phyloP scores from a whole-genome alignment of 1,140 invertebrate species.

The Nasonia vitripennis region DNA sequence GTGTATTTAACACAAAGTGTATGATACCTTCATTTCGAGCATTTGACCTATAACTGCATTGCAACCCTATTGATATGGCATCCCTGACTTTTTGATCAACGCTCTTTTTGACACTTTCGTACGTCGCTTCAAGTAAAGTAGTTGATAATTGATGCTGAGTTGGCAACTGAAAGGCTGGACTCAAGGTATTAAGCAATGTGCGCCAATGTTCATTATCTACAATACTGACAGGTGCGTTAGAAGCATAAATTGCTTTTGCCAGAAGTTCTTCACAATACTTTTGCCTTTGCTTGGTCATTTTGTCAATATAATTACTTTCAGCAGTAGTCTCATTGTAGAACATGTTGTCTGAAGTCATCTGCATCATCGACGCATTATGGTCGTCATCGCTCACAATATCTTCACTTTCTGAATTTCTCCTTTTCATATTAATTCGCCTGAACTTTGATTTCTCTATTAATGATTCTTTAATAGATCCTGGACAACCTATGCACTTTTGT shows the following conservation, averaged over 20 bases:
- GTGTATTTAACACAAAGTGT: constrained; percentile 61
- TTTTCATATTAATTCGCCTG: constrained; percentile 33
- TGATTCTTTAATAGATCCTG: constrained; percentile 45
- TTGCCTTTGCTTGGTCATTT: constrained; percentile 50
- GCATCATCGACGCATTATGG: constrained; percentile 32
- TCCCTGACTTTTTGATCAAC: constrained; percentile 54
- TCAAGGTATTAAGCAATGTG: constrained; percentile 52
- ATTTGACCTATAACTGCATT: constrained; percentile 65
- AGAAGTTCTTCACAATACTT: constrained; percentile 51
- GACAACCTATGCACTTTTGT: constrained; percentile 52
- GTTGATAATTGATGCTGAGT: constrained; percentile 54
- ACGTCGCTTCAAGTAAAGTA: constrained; percentile 51
- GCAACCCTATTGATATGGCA: constrained; percentile 52
- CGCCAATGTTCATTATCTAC: constrained; percentile 55
- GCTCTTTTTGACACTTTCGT: constrained; percentile 49
- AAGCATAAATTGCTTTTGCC: constrained; percentile 56
- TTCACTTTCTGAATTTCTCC: constrained; percentile 45
- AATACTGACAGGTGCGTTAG: constrained; percentile 52
- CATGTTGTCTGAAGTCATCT: constrained; percentile 19
- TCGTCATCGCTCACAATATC: constrained; percentile 34
- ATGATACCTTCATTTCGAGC: constrained; percentile 60
- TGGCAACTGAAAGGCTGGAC: constrained; percentile 55
- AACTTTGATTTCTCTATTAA: constrained; percentile 40
- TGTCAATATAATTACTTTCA: constrained; percentile 50
- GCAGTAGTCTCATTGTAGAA: constrained; percentile 34